Percentiles rank a stretch among this genome's conserved stretches.
phyloP scores from a whole-genome alignment of 2,797 vertebrate species.

The Novumbra hubbsi region DNA sequence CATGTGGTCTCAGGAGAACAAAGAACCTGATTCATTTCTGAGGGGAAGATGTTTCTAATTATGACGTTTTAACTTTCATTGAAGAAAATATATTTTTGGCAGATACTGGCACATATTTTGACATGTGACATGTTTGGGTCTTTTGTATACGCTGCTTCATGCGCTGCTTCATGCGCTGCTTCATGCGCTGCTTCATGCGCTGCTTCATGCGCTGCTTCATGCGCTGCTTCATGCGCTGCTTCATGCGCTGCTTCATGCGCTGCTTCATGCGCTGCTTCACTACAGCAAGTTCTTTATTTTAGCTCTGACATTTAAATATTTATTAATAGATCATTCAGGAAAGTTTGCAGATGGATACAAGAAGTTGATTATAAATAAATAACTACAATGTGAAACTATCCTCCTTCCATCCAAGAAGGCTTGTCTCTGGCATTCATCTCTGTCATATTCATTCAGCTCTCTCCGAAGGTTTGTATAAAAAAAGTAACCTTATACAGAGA shows the following conservation, averaged over 20 bases:
- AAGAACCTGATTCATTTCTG: slow-evolving; percentile 20
- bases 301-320: neutral
- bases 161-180: neutral
- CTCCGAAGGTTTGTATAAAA: neutral
- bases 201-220: neutral
- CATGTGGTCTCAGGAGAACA: slow-evolving; percentile 29
- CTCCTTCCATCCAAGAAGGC: neutral
- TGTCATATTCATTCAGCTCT: neutral
- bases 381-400: neutral
- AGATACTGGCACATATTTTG: slow-evolving; percentile 22
- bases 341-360: neutral
- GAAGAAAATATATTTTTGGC: slow-evolving; percentile 25
- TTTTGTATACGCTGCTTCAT: neutral
- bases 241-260: neutral
- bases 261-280: neutral
- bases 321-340: neutral
- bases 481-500: neutral
- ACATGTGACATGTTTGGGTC: slow-evolving; percentile 1
- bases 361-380: neutral
- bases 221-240: neutral
- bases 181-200: neutral
- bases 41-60: neutral
- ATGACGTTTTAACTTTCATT: slow-evolving; percentile 37
- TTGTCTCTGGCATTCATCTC: neutral
- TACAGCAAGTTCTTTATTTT: neutral